Base-by-base conservation (phyloP, 2,113 vertebrate genomes). In the Perognathus longimembris region DNA sequence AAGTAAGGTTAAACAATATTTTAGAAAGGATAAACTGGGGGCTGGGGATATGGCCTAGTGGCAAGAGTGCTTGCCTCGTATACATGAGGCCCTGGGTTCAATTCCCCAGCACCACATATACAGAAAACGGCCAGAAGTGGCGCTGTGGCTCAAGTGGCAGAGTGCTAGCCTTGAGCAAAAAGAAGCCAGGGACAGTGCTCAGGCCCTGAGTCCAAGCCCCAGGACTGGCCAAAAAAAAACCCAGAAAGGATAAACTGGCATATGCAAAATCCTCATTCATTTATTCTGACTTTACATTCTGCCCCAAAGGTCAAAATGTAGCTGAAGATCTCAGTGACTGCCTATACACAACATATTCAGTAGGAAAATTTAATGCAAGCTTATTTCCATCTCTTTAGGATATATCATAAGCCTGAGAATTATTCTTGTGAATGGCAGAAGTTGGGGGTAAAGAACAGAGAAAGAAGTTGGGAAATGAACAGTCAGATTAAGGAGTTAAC, bases 291-390 rank as follows among this genome's bases (percentile, higher is more conserved):
- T 76, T 87, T 76, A 73, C 28, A 12, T 82, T 87, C 17, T 93
- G 70, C 45, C 76, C 75, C 83, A 93, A 80, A 87, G 90, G 3
- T 85, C 57, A 74, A n/a, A n/a, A 0, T 77, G 15, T 80, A 34
- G 12, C 64, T 30, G 24, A 87, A 67, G 26, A 88, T 89, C 50
- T 92, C 54, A 90, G 28, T 26, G 61, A 90, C 45, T 34, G 24
- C 67, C 88, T 76, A 54, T 2, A 76, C 7, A 91, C 12, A 92
- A 88, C 7, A 11, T 59, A 78, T 81, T 45, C 74, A 18, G 38
- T 78, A 92, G 73, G 54, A 88, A 93, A 95, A 28, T 38, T 36
- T 18, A 92, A 50, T 61, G 21, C 8, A 85, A 87, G 67, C 74
- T 36, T 76, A 45, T 40, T 84, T 92, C 40, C 6, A 76, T 7